Evolutionary conservation across 1,140 invertebrate genomes (phyloP).

Genomic region (Vanessa tameamea): DNA sequence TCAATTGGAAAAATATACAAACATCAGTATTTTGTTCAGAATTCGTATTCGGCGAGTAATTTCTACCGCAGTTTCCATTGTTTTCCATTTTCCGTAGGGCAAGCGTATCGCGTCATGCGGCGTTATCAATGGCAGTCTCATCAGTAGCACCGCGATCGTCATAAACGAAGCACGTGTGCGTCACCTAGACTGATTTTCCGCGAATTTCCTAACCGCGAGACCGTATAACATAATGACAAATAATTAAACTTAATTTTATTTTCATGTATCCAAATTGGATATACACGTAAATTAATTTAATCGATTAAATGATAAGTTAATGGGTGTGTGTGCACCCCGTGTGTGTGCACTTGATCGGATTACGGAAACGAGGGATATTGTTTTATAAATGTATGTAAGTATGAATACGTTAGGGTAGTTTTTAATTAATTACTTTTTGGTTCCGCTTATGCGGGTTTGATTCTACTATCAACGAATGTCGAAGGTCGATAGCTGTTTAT

Average conservation of each 20-base stretch:
- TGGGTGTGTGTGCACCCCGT: slow-evolving; percentile 48
- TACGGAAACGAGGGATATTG: slow-evolving; percentile 55
- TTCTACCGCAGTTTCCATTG: slow-evolving; percentile 57
- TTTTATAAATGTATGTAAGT: slow-evolving; percentile 67
- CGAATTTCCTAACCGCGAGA: slow-evolving; percentile 45
- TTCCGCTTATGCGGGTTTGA: not conserved
- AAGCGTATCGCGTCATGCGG: slow-evolving; percentile 52
- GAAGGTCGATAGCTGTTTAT: slow-evolving; percentile 61
- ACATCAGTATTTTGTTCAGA: not conserved
- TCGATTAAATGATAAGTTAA: slow-evolving; percentile 57
- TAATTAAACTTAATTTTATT: slow-evolving; percentile 18
- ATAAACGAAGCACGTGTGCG: slow-evolving; percentile 52
- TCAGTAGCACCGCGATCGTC: slow-evolving; percentile 60
- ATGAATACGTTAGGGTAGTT: slow-evolving; percentile 12
- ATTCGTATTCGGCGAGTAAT: slow-evolving; percentile 7
- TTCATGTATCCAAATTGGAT: slow-evolving; percentile 16
- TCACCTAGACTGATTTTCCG: slow-evolving; percentile 46
- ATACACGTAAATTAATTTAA: slow-evolving; percentile 34
- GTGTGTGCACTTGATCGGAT: slow-evolving; percentile 66
- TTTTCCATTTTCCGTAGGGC: slow-evolving; percentile 66
- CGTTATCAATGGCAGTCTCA: slow-evolving; percentile 63
- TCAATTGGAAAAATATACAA: not conserved
- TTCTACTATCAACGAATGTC: slow-evolving; percentile 45
- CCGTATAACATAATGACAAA: slow-evolving; percentile 10
- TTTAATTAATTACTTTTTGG: slow-evolving; percentile 10